These are phyloP conservation scores for Hemibagrus guttatus DNA, from an alignment of 2,797 vertebrate species.

Conservation along the genomic window DNA sequence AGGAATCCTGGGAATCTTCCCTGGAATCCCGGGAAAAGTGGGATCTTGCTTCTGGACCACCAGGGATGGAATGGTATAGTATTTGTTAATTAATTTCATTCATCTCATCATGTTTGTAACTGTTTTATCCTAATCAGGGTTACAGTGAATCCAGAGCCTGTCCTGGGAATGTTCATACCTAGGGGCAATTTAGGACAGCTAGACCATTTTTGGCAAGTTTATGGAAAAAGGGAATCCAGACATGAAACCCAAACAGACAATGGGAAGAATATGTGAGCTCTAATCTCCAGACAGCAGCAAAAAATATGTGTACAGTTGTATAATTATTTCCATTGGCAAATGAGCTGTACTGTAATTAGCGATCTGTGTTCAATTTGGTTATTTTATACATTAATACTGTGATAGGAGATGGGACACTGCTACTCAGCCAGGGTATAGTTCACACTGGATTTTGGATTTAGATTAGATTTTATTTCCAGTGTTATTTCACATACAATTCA, in stretches of 20 bases:
- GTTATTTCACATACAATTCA: neutral
- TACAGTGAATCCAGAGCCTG: neutral
- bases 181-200: neutral
- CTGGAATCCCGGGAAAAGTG: no score
- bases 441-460: neutral
- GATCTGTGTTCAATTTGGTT: neutral
- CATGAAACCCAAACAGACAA: neutral
- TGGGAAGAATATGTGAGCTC: neutral
- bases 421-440: neutral
- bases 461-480: neutral
- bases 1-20: no score
- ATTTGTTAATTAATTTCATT: neutral
- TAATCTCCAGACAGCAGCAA: neutral
- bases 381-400: constrained; percentile 8
- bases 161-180: neutral
- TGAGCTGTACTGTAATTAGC: neutral
- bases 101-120: neutral
- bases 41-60: no score
- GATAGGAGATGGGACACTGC: neutral
- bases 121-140: neutral
- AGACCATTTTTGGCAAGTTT: neutral
- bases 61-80: neutral
- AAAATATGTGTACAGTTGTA: no score
- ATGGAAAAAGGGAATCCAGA: neutral
- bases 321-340: neutral